Percentiles rank a stretch among this genome's conserved stretches.
These are phyloP conservation scores for Protobothrops mucrosquamatus DNA, from an alignment of 2,113 vertebrate species.

Conservation along the genomic window DNA sequence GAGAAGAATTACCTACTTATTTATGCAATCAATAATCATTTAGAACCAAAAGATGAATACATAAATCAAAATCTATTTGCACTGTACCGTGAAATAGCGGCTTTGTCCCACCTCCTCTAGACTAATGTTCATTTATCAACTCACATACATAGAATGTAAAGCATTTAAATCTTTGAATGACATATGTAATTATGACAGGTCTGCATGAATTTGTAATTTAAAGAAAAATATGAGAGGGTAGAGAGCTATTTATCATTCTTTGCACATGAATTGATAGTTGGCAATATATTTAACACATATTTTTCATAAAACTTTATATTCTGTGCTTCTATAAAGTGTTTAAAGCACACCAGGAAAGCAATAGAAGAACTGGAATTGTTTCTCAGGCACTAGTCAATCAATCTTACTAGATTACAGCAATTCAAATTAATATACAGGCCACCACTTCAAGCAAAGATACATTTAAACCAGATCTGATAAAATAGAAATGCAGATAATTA, in stretches of 20 bases:
- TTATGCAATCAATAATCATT: constrained; percentile 74
- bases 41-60: constrained; percentile 60
- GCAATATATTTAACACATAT: constrained; percentile 60
- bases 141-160: constrained; percentile 64
- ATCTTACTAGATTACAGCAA: constrained; percentile 39
- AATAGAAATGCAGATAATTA: constrained; percentile 49
- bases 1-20: constrained; percentile 73
- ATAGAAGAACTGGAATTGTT: constrained; percentile 45
- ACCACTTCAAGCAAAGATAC: constrained; percentile 55
- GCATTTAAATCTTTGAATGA: constrained; percentile 68
- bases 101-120: constrained; percentile 58
- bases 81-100: constrained; percentile 49
- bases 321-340: constrained; percentile 52
- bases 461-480: constrained; percentile 56
- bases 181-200: constrained; percentile 62
- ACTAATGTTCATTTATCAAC: constrained; percentile 64
- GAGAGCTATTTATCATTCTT: constrained; percentile 62
- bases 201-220: constrained; percentile 64
- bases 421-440: constrained; percentile 62
- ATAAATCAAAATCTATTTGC: constrained; percentile 67
- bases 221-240: constrained; percentile 62
- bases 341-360: constrained; percentile 57
- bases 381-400: constrained; percentile 58
- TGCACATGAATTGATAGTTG: constrained; percentile 54
- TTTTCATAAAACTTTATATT: constrained; percentile 53